Conservation (phyloP, 2,888 invertebrate species). For the Drosophila formosana region DNA sequence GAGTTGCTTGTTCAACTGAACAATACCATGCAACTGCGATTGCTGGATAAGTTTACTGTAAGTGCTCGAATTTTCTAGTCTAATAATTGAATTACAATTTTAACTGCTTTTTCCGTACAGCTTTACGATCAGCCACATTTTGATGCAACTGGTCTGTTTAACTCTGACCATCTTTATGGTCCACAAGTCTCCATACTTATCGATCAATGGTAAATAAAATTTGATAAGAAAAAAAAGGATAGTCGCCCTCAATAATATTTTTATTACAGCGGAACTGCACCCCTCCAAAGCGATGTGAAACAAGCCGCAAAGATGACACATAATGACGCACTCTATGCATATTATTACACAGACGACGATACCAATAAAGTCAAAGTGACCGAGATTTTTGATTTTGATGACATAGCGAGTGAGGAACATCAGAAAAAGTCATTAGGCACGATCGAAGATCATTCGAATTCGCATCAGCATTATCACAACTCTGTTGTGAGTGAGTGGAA, state of each 20-base stretch:
- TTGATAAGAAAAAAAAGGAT: background rate
- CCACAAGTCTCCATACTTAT: constrained; percentile 83
- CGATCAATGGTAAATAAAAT: constrained; percentile 80
- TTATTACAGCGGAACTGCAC: constrained; percentile 77
- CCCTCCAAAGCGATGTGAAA: constrained; percentile 86
- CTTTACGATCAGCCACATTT: constrained; percentile 84
- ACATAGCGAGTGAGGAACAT: constrained; percentile 89
- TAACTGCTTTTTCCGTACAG: background rate
- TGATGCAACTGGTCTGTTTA: constrained; percentile 83
- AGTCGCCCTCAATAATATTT: background rate
- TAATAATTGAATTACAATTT: background rate
- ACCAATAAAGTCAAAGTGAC: constrained; percentile 95
- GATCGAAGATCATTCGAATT: constrained; percentile 83
- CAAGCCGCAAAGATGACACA: constrained; percentile 91
- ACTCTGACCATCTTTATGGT: constrained; percentile 81
- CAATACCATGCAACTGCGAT: constrained; percentile 80
- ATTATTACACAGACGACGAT: constrained; percentile 93
- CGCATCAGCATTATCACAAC: constrained; percentile 82
- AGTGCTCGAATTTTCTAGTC: background rate
- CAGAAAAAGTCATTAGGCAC: constrained; percentile 81
- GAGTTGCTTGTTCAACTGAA: constrained; percentile 86
- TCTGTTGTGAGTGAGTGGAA: constrained; percentile 84
- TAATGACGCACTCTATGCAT: constrained; percentile 94
- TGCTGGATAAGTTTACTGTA: constrained; percentile 81
- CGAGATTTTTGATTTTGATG: constrained; percentile 91